A percentile compares a stretch with the other conserved stretches of the same genome.
Conservation (phyloP, 2,797 vertebrate genomes). For the Gastrophryne carolinensis region DNA sequence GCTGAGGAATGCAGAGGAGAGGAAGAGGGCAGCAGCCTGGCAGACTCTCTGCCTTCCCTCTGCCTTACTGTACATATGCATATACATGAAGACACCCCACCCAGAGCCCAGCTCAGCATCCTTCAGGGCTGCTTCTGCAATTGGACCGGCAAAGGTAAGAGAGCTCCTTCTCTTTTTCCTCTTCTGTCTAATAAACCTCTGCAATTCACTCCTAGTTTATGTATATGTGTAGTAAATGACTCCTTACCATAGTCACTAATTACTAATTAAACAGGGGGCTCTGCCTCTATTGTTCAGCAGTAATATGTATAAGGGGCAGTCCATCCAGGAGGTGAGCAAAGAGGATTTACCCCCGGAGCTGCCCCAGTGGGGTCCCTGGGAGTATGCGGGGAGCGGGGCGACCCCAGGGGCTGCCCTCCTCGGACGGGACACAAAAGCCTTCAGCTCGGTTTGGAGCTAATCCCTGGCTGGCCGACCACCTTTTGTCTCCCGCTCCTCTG, state of each 20-base stretch:
- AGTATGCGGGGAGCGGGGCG: slow-evolving; percentile 67
- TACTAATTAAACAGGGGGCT: too few relatives aligned
- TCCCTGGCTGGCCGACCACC: slow-evolving; percentile 78
- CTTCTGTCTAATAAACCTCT: too few relatives aligned
- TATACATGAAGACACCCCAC: slow-evolving; percentile 46
- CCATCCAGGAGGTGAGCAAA: slow-evolving; percentile 66
- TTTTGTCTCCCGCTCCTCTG: slow-evolving; percentile 81
- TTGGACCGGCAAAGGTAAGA: slow-evolving; percentile 48
- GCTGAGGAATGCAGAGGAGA: slow-evolving; percentile 31
- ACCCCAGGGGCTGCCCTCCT: slow-evolving; percentile 69
- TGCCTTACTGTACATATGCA: slow-evolving; percentile 45
- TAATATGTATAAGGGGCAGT: slow-evolving; percentile 67
- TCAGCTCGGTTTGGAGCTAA: slow-evolving; percentile 84
- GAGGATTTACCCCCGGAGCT: slow-evolving; percentile 72
- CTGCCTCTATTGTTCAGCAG: slow-evolving; percentile 34
- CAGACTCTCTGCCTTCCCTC: background rate
- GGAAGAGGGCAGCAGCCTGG: slow-evolving; percentile 1
- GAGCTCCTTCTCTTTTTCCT: slow-evolving; percentile 4
- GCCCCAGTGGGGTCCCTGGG: slow-evolving; percentile 76
- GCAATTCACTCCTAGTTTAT: too few relatives aligned
- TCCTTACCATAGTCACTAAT: too few relatives aligned
- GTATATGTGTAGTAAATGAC: too few relatives aligned
- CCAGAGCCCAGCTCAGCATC: slow-evolving; percentile 32
- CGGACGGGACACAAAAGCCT: slow-evolving; percentile 81
- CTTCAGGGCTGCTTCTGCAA: slow-evolving; percentile 28